Evolutionary conservation across 2,113 vertebrate species (phyloP).

Genomic region (Macquaria ambigua): DNA sequence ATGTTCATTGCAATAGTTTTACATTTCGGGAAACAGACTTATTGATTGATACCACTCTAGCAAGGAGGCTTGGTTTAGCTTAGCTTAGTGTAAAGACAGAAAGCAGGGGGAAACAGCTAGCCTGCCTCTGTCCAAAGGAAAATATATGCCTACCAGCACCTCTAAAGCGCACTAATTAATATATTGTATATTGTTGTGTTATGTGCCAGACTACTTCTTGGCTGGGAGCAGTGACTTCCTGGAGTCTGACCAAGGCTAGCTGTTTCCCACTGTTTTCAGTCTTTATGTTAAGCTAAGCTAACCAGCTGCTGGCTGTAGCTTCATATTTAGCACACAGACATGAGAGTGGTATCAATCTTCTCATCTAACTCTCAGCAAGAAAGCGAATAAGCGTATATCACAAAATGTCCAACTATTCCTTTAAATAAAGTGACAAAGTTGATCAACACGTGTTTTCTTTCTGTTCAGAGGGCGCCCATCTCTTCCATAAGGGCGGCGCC

Average conservation of each 20-base stretch:
- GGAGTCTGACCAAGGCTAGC: too few relatives aligned
- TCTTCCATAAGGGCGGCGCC: slow-evolving; percentile 92
- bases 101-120: too few relatives aligned
- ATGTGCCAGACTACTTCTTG: too few relatives aligned
- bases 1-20: not conserved
- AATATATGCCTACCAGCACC: too few relatives aligned
- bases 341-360: not conserved
- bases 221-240: too few relatives aligned
- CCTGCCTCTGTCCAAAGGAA: too few relatives aligned
- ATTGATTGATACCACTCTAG: not conserved
- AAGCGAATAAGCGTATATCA: not conserved
- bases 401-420: not conserved
- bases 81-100: not conserved
- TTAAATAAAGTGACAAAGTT: not conserved
- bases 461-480: slow-evolving; percentile 89
- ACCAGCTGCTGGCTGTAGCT: not conserved
- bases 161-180: too few relatives aligned
- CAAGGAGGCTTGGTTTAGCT: too few relatives aligned
- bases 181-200: too few relatives aligned
- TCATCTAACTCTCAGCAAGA: not conserved
- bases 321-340: not conserved
- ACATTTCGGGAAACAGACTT: not conserved
- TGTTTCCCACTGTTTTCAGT: not conserved
- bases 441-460: not conserved
- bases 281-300: not conserved